Conservation (phyloP, 2,113 vertebrate genomes). For the Erinaceus europaeus region DNA sequence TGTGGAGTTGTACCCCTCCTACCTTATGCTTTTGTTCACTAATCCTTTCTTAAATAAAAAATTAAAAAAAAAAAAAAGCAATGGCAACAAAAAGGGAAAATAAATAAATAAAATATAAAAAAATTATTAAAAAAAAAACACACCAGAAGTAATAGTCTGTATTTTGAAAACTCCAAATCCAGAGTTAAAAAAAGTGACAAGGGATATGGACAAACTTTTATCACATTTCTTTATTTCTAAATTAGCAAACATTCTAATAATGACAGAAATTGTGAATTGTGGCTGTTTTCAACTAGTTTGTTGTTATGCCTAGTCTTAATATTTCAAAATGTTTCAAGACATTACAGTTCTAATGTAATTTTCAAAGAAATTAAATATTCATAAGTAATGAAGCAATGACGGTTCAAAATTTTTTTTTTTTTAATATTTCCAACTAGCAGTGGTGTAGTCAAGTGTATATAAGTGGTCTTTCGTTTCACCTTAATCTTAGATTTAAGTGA, state of each 20-base stretch:
- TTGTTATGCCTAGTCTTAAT: neutral
- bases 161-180: slow-evolving; percentile 40
- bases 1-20: too few species aligned
- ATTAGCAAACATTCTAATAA: slow-evolving; percentile 40
- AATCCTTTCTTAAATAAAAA: too few species aligned
- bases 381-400: slow-evolving; percentile 13
- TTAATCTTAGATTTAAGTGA: slow-evolving; percentile 24
- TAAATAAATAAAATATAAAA: neutral
- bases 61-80: too few species aligned
- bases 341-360: slow-evolving; percentile 36
- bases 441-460: neutral
- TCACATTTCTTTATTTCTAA: neutral
- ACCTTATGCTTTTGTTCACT: too few species aligned
- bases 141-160: slow-evolving; percentile 24
- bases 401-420: neutral
- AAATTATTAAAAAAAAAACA: neutral
- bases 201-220: slow-evolving; percentile 19
- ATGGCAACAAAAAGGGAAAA: neutral
- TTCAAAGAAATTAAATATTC: slow-evolving; percentile 50
- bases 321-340: slow-evolving; percentile 52
- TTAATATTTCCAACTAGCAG: slow-evolving; percentile 28
- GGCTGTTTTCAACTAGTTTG: slow-evolving; percentile 32
- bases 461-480: slow-evolving; percentile 6
- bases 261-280: slow-evolving; percentile 26
- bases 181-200: slow-evolving; percentile 37